Base-by-base conservation (phyloP, 1,140 invertebrate species). In the Argopecten irradians region DNA sequence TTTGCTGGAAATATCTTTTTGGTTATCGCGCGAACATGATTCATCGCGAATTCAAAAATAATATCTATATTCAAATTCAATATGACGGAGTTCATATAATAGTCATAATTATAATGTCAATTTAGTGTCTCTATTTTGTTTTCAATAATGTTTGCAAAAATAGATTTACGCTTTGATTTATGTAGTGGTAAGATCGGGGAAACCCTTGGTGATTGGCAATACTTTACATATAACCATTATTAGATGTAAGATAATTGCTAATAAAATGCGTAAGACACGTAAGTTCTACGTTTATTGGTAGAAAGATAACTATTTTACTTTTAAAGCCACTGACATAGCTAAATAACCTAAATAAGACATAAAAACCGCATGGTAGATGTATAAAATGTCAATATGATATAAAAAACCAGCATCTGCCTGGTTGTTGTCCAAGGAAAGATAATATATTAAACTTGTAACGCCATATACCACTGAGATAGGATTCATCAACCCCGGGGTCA, bases 381-480 rank as follows among this genome's bases (percentile, higher is more conserved):
- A 71, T 71, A 71, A 71, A 71, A 71, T 5, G 55, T 28, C n/a
- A 3, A 28, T 71, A 71, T 71, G 55, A 71, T 71, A 28, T 3
- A 71, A 71, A 71, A 71, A 71, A 71, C 8, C n/a, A n/a, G 7
- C 22, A 71, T 71, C 28, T 28, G 55, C 55, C 22, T 28, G 22
- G 19, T 46, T 16, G 43, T 2, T 2, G 43, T 46, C 9, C 43
- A 19, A 2, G 43, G 19, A 14, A 46, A 3, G 2, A 28, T 71
- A 71, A n/a, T 8, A 71, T 71, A 71, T 71, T 71, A 71, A 71
- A 71, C 55, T n/a, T 71, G 55, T 71, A 71, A 71, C n/a, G 55
- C 28, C n/a, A 71, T 71, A 71, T 71, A n/a, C 55, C 55, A 28
- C 2, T 22, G 55, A 71, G 55, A 28, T 71, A n/a, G 5, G 5